These are phyloP conservation scores for Euwallacea fornicatus DNA, from an alignment of 1,140 invertebrate genomes.

Conservation along the genomic window DNA sequence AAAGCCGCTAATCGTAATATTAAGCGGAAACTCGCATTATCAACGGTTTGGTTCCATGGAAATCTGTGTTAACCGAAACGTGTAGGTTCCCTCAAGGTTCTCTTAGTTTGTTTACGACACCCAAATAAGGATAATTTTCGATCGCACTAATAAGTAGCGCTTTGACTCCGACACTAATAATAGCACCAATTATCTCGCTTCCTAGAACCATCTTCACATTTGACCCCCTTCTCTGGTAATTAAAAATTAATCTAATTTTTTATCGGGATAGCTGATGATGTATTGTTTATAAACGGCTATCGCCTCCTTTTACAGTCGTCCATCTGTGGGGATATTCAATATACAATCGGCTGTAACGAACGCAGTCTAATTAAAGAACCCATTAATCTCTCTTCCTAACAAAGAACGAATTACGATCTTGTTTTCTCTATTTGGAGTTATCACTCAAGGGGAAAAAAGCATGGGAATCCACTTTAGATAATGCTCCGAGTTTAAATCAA, in stretches of 20 bases:
- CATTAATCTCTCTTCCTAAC: slow-evolving; percentile 25
- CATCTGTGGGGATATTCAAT: slow-evolving; percentile 21
- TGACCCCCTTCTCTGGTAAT: slow-evolving; percentile 9
- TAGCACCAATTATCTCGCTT: background rate
- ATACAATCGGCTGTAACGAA: slow-evolving; percentile 25
- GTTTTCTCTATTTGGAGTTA: slow-evolving; percentile 21
- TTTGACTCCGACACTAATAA: background rate
- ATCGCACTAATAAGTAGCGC: background rate
- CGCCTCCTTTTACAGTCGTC: slow-evolving; percentile 18
- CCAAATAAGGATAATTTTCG: background rate
- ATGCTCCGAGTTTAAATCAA: background rate
- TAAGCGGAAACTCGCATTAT: background rate
- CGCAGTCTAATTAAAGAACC: slow-evolving; percentile 24
- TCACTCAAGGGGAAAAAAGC: too few relatives aligned
- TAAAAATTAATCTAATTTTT: slow-evolving; percentile 15
- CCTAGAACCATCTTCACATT: background rate
- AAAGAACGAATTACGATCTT: slow-evolving; percentile 22
- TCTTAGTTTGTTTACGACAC: background rate
- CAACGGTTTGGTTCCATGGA: background rate
- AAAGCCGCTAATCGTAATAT: too few relatives aligned
- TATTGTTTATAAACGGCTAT: slow-evolving; percentile 14
- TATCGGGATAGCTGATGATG: slow-evolving; percentile 13
- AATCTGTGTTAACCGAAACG: background rate
- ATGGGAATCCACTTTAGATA: too few relatives aligned
- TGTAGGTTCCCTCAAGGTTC: slow-evolving; percentile 2